These are phyloP conservation scores for Chaetodon trifasciatus DNA, from an alignment of 2,797 vertebrate genomes.

Conservation along the genomic window DNA sequence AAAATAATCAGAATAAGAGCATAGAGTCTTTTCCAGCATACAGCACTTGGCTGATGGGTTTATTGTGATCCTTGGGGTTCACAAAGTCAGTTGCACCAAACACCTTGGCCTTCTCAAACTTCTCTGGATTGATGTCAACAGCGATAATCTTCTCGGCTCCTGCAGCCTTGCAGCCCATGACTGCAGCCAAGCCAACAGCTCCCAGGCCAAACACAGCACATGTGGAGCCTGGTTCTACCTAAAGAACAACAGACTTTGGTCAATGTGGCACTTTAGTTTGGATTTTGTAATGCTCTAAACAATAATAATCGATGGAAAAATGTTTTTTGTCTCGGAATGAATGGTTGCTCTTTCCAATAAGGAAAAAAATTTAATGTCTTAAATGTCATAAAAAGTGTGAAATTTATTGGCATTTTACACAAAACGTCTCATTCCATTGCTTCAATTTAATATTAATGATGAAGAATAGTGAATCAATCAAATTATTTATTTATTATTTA, in stretches of 20 bases:
- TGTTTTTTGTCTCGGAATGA: not conserved
- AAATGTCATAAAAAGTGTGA: too few species aligned
- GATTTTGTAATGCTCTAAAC: not conserved
- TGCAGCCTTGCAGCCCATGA: constrained; percentile 95
- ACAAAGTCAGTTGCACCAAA: constrained; percentile 95
- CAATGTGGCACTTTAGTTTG: not conserved
- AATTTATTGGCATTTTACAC: too few species aligned
- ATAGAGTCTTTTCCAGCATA: not conserved
- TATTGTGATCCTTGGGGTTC: constrained; percentile 90
- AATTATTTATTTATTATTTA: too few species aligned
- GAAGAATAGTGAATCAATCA: constrained; percentile 14
- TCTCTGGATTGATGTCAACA: constrained; percentile 92
- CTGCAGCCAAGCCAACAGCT: constrained; percentile 93
- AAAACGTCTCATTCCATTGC: too few species aligned
- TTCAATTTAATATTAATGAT: too few species aligned
- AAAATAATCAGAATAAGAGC: not conserved
- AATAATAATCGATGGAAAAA: not conserved
- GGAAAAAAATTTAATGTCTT: too few species aligned
- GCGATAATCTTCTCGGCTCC: constrained; percentile 93
- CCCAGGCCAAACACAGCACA: constrained; percentile 96
- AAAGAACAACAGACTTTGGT: not conserved
- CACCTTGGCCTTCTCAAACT: constrained; percentile 90
- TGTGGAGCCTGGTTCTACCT: constrained; percentile 94
- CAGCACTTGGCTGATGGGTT: constrained; percentile 90
- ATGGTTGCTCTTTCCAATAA: not conserved